Percentiles rank a stretch among this genome's conserved stretches.
Conservation (phyloP, 1,140 invertebrate species). For the Drosophila auraria region DNA sequence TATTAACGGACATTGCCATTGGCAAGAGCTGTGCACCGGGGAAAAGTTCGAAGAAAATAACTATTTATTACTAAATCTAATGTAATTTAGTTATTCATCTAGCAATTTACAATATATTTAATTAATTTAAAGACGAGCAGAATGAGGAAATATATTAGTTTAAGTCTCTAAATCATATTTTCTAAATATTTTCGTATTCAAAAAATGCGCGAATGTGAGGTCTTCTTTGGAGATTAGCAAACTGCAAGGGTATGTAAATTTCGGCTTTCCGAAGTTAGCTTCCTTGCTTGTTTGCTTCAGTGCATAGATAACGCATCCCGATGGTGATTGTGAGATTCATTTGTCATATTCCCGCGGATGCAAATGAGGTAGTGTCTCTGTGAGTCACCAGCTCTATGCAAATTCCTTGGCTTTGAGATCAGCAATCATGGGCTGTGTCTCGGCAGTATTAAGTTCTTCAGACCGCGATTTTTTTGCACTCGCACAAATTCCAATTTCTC, state of each 20-base stretch:
- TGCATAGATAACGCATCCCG: conserved; percentile 13
- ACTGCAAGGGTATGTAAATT: too few relatives aligned
- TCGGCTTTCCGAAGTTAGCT: too few relatives aligned
- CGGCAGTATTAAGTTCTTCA: conserved; percentile 21
- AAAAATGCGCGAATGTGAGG: too few relatives aligned
- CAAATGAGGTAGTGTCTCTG: conserved; percentile 7
- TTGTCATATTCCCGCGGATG: conserved; percentile 15
- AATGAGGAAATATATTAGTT: too few relatives aligned
- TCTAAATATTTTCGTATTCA: too few relatives aligned
- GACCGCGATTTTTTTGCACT: conserved; percentile 12
- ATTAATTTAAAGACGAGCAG: too few relatives aligned
- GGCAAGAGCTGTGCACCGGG: not conserved
- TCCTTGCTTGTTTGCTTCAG: not conserved
- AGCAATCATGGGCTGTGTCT: conserved; percentile 8
- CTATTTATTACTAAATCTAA: too few relatives aligned
- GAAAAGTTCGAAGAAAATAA: not conserved
- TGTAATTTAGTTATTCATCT: too few relatives aligned
- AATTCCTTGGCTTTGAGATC: conserved; percentile 10
- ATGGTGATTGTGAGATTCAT: conserved; percentile 19
- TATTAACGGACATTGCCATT: conserved; percentile 1
- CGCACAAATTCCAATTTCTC: conserved; percentile 59
- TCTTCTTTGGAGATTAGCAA: too few relatives aligned
- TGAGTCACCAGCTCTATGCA: conserved; percentile 19
- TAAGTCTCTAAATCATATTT: too few relatives aligned
- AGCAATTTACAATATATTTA: too few relatives aligned